Evolutionary conservation across 2,113 vertebrate species (phyloP), one percentile per base, ranked within the genome.

Genomic region (Nibea albiflora): DNA sequence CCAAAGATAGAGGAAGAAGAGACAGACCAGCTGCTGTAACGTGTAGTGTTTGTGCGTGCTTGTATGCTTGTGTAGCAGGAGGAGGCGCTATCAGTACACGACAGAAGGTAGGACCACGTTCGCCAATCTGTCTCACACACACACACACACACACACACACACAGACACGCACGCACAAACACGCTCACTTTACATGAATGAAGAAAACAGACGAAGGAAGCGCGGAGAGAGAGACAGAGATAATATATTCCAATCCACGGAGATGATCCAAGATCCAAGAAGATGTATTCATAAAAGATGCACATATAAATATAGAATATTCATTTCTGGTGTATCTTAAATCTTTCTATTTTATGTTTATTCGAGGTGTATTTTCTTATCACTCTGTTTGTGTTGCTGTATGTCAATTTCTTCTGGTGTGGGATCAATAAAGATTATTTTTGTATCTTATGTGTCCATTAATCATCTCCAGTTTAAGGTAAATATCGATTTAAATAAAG

Each of bases 41-140:
- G 8, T 60, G 26, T 39, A 0, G 6, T 35, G 47, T 11, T 1
- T 49, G 35, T 57, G 16, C 44, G 16, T 16, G 2, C 22, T 46
- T 42, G 1, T 63, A 8, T 67, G 1, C 63, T 24, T 26, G 8
- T 39, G 49, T 8, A 67, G 57, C 65, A 66, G 50, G n/a, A 78
- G 73, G 28, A 58, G 81, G 73, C 62, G 8, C 86, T 87, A 89
- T 90, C 84, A 85, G 73, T 65, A 2, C 62, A 44, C 47, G 11
- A 50, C 84, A 89, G 82, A 65, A 62, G 84, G 76, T 60, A 42
- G 7, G 17, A 46, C 46, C 20, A 19, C 69, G 2, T 78, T 75
- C 81, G 70, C 28, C 81, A 84, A 68, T 76, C 80, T 76, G 58
- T 46, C 47, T 22, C 50, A 11, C 65, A 9, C 17, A 28, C 17